Evolutionary conservation across 2,888 invertebrate species (phyloP).

Genomic region (Aphidius colemani): DNA sequence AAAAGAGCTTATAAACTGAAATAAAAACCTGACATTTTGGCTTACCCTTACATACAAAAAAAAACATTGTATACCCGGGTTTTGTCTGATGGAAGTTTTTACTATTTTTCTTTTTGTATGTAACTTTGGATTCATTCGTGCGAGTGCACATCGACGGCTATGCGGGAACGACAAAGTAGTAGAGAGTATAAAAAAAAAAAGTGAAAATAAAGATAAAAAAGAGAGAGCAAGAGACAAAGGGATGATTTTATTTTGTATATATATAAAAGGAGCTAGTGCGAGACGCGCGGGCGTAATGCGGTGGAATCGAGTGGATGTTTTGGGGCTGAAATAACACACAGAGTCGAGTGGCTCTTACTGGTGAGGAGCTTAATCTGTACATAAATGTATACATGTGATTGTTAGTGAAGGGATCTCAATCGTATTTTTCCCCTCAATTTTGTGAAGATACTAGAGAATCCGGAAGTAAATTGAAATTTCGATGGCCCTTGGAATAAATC

Average conservation of each 20-base stretch:
- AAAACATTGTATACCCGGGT: too few species aligned
- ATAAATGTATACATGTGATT: background rate
- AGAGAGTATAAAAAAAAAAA: background rate
- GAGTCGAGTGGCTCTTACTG: constrained; percentile 21
- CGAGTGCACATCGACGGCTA: constrained; percentile 15
- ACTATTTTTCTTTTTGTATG: background rate
- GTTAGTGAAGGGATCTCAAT: too few species aligned
- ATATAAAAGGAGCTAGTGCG: constrained; percentile 9
- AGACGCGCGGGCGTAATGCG: constrained; percentile 46
- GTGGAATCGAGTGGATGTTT: constrained; percentile 54
- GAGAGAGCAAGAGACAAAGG: background rate
- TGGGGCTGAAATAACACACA: constrained; percentile 13
- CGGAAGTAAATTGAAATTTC: constrained; percentile 47
- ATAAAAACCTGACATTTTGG: too few species aligned
- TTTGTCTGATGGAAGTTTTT: background rate
- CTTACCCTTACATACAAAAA: too few species aligned
- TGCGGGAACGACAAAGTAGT: background rate
- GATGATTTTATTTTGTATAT: constrained; percentile 5
- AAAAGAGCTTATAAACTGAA: too few species aligned
- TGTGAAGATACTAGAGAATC: constrained; percentile 14
- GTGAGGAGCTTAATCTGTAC: background rate
- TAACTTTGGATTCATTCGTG: constrained; percentile 11
- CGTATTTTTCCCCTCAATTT: too few species aligned
- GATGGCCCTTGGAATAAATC: constrained; percentile 40
- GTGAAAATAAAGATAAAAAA: background rate